A percentile compares a stretch with the other conserved stretches of the same genome.
phyloP scores from a whole-genome alignment of 2,113 vertebrate species.

The Ptilorrhoa leucosticta region DNA sequence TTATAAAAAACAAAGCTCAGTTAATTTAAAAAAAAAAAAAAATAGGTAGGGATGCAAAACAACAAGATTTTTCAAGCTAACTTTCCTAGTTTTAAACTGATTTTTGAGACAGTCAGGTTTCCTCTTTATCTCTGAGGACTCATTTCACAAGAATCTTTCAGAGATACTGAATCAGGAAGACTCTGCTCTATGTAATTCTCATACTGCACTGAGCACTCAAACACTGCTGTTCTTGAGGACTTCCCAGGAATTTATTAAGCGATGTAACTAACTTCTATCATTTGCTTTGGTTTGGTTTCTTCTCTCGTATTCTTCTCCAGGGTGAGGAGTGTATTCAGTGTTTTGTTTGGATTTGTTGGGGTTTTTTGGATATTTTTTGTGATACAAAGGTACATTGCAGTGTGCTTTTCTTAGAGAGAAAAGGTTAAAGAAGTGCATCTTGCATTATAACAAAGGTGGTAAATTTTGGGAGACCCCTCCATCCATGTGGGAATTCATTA shows the following conservation, averaged over 20 bases:
- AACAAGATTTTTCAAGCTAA: neutral
- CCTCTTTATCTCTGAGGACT: neutral
- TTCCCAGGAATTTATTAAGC: neutral
- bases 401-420: neutral
- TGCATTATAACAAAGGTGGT: neutral
- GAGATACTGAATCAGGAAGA: neutral
- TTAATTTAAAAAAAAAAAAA: neutral
- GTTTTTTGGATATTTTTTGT: neutral
- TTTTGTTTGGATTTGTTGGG: neutral
- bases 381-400: neutral
- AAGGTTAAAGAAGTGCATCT: neutral
- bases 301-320: neutral
- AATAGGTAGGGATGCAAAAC: neutral
- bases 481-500: neutral
- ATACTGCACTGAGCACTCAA: neutral
- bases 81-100: neutral
- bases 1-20: neutral
- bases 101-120: neutral
- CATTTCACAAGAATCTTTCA: neutral
- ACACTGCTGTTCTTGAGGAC: neutral
- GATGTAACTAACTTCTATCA: neutral
- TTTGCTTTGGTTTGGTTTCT: neutral
- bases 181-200: neutral
- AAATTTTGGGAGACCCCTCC: neutral
- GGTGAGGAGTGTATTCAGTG: neutral